Evolutionary conservation across 2,113 vertebrate genomes (phyloP).

Genomic region (Anarrhichthys ocellatus): DNA sequence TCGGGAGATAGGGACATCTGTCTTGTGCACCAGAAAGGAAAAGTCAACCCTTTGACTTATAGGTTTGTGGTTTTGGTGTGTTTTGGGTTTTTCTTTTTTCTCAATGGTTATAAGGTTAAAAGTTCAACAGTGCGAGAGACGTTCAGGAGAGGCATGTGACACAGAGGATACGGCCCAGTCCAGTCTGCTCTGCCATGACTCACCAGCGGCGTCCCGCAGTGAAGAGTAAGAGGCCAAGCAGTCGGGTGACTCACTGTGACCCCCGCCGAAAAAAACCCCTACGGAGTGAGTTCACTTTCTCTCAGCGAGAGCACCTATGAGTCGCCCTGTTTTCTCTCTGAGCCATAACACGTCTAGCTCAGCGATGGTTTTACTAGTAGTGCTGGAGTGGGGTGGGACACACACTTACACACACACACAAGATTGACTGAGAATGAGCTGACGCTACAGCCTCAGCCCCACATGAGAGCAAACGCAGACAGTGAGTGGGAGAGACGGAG

Average conservation of each 20-base stretch:
- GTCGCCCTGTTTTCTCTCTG: constrained; percentile 37
- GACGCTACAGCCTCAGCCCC: constrained; percentile 57
- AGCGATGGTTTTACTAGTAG: constrained; percentile 64
- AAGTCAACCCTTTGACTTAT: constrained; percentile 21
- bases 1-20: background rate
- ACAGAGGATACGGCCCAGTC: constrained; percentile 65
- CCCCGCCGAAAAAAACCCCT: constrained; percentile 50
- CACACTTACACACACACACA: background rate
- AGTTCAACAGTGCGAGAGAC: constrained; percentile 53
- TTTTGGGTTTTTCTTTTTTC: constrained; percentile 30
- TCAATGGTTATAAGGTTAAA: constrained; percentile 44
- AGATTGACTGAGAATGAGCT: constrained; percentile 36
- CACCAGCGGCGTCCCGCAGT: constrained; percentile 64
- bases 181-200: constrained; percentile 74
- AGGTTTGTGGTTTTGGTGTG: constrained; percentile 56
- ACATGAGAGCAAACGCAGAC: constrained; percentile 71
- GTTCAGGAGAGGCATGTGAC: constrained; percentile 48
- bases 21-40: constrained; percentile 22
- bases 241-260: constrained; percentile 72
- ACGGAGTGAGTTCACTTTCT: constrained; percentile 77
- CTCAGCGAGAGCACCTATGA: constrained; percentile 59
- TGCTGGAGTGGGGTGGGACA: background rate
- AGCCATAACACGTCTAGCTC: constrained; percentile 56
- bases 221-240: constrained; percentile 59
- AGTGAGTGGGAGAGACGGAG: constrained; percentile 76